Conservation (phyloP, 2,797 vertebrate species). For the Argya squamiceps region DNA sequence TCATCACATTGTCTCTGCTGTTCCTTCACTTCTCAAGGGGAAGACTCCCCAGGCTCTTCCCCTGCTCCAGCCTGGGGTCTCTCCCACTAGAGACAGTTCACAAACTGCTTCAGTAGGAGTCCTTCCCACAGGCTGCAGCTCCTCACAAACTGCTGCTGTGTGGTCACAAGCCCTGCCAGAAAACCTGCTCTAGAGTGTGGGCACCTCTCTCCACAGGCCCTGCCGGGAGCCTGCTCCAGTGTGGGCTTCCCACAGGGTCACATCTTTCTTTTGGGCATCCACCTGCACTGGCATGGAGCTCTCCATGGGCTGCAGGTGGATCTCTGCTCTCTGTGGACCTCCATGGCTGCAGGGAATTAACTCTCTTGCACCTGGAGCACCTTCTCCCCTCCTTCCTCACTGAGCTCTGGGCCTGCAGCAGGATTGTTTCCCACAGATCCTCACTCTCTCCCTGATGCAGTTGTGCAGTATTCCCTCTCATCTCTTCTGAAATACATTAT, state of each 20-base stretch:
- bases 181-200: not conserved
- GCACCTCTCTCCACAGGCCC: not conserved
- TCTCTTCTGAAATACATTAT: not conserved
- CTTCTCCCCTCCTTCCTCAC: not conserved
- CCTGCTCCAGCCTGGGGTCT: not conserved
- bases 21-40: not conserved
- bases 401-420: not conserved
- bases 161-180: not conserved
- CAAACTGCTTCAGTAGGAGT: not conserved
- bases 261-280: not conserved
- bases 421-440: not conserved
- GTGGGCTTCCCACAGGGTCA: not conserved
- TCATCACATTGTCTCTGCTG: not conserved
- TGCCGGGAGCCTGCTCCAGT: not conserved
- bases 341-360: not conserved
- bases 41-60: not conserved
- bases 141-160: not conserved
- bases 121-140: not conserved
- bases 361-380: not conserved
- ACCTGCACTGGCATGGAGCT: not conserved
- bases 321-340: not conserved
- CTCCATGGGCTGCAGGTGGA: not conserved
- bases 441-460: not conserved
- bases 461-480: not conserved
- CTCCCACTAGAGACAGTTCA: not conserved